These are phyloP conservation scores for Pentalonia nigronervosa DNA, from an alignment of 1,140 invertebrate species.

Conservation along the genomic window DNA sequence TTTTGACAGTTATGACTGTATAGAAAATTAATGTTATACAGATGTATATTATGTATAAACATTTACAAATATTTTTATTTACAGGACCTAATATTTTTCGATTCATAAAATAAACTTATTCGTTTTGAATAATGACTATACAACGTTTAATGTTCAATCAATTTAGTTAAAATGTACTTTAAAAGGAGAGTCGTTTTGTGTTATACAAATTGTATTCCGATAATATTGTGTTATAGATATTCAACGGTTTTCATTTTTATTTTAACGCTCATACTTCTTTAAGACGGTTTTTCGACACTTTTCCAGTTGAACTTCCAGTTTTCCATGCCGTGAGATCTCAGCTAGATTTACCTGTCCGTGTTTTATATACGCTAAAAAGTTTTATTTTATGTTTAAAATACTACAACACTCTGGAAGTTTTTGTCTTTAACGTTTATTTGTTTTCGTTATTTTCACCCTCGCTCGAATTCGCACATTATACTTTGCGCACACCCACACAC, in stretches of 20 bases:
- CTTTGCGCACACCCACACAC: background rate
- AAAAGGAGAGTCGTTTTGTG: background rate
- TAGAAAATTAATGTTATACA: background rate
- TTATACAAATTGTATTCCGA: background rate
- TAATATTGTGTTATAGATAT: background rate
- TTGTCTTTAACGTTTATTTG: background rate
- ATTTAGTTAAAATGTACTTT: background rate
- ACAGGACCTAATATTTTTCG: background rate
- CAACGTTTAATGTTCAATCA: background rate
- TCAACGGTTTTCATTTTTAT: background rate
- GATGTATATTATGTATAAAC: background rate
- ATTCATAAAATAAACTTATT: background rate
- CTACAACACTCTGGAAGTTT: background rate
- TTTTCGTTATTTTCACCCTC: background rate
- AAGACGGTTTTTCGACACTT: background rate
- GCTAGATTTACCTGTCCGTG: background rate
- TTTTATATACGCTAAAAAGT: background rate
- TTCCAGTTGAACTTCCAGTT: background rate
- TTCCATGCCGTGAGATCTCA: background rate
- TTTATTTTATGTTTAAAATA: conserved; percentile 20
- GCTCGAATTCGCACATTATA: background rate
- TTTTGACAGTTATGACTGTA: background rate
- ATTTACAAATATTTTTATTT: background rate
- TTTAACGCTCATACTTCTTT: background rate
- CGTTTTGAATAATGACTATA: background rate